A percentile compares a stretch with the other conserved stretches of the same genome.
Evolutionary conservation across 2,113 vertebrate genomes (phyloP).

Genomic region (Cisticola juncidis): DNA sequence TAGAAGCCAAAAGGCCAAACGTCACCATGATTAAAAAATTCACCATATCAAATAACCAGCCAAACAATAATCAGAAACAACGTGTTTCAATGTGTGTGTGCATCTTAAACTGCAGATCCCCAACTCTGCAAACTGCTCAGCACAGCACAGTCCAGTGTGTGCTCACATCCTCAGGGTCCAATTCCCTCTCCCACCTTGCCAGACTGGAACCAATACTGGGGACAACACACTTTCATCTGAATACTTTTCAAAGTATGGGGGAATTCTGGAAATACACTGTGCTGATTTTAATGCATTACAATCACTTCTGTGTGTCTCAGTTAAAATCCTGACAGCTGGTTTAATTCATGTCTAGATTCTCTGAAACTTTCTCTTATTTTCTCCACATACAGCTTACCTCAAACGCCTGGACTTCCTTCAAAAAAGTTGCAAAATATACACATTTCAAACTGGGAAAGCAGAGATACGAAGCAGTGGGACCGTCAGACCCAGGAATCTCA

Average conservation of each 20-base stretch:
- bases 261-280: accelerated
- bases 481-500: not conserved
- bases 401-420: constrained; percentile 8
- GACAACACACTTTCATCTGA: not conserved
- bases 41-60: not conserved
- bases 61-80: not conserved
- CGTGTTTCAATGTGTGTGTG: not conserved
- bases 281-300: not conserved
- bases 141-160: not conserved
- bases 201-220: not conserved
- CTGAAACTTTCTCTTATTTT: not conserved
- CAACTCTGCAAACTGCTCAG: not conserved
- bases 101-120: not conserved
- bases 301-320: not conserved
- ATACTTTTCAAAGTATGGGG: not conserved
- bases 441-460: constrained; percentile 25
- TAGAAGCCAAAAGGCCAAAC: not conserved
- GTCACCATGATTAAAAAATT: not conserved
- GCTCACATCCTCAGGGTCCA: not conserved
- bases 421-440: constrained; percentile 2
- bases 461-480: not conserved
- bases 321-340: not conserved
- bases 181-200: not conserved
- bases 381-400: not conserved
- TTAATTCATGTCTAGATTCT: not conserved